phyloP scores from a whole-genome alignment of 2,888 invertebrate species.

The Lycocerus yunnanus region DNA sequence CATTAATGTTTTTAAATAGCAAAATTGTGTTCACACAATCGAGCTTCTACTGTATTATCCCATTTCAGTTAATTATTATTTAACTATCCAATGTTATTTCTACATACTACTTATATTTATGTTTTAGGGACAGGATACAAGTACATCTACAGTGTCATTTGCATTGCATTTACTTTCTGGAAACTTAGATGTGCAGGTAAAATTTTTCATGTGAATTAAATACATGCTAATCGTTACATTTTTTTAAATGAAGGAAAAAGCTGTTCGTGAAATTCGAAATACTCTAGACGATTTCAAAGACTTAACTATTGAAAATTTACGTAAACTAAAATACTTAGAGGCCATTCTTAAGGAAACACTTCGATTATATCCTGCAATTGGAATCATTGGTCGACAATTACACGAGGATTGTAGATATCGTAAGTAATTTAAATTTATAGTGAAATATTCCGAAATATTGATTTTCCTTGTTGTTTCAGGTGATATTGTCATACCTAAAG shows the following conservation, averaged over 20 bases:
- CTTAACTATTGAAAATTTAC: neutral
- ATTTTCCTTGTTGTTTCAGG: neutral
- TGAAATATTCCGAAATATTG: neutral
- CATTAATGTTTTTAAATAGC: too few relatives aligned
- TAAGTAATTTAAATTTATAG: neutral
- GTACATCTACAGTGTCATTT: slow-evolving; percentile 56
- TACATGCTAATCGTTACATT: neutral
- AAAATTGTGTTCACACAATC: too few relatives aligned
- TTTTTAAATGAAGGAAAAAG: neutral
- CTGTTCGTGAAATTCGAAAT: neutral
- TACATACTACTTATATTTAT: too few relatives aligned
- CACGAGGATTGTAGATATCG: neutral
- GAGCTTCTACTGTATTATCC: too few relatives aligned
- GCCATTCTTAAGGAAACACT: neutral
- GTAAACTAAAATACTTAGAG: neutral
- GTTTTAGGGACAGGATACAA: slow-evolving; percentile 58
- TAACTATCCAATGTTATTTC: too few relatives aligned
- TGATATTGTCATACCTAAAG: slow-evolving; percentile 16
- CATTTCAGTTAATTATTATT: too few relatives aligned
- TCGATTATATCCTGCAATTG: neutral
- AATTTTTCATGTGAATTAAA: neutral
- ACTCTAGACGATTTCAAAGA: neutral
- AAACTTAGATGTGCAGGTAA: slow-evolving; percentile 49
- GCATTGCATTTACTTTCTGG: slow-evolving; percentile 54
- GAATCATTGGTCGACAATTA: neutral